Evolutionary conservation across 1,140 invertebrate species (phyloP), one percentile per base, ranked within the genome.

Genomic region (Caenorhabditis briggsae): DNA sequence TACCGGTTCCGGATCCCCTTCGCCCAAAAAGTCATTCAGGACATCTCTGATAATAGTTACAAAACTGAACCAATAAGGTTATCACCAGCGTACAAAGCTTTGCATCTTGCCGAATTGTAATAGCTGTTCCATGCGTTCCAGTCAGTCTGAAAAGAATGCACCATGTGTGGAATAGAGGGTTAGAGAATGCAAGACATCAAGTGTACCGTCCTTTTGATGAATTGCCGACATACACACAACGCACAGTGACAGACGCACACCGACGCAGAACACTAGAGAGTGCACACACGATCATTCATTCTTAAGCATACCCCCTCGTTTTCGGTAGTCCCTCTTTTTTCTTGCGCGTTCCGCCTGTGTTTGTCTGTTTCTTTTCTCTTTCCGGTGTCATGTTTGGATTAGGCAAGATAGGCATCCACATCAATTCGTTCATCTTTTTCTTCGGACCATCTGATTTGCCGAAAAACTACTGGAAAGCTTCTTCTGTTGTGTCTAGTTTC

Each of bases 311-410:
- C 61, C 61, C 12, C 61, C 12, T 65, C 12, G 33, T 33, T 65
- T n/a, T 70, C 65, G 65, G 53, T 78, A 46, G 70, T 78, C 70
- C 70, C 25, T 61, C 23, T 61, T 14, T 58, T 8, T 8, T 23
- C 6, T 8, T 33, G 18, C 11, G 23, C 25, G 18, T 20, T 61
- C 18, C 25, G 59, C 46, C n/a, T 43, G 11, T 46, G 43, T 46
- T 18, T 18, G 41, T 5, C n/a, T 41, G 12, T 48, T 41, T 53
- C 18, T 53, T 78, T 78, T 7, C 18, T 23, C 46, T n/a, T 50
- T 78, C 70, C 70, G 70, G 70, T 78, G 70, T 50, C 70, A 78
- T 78, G 70, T 78, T 78, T 78, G n/a, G 70, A 78, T 78, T 78
- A 70, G 59, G 5, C 56, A n/a, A 8, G 16, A 33, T 33, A 33